Evolutionary conservation across 2,113 vertebrate species (phyloP).

Genomic region (human): DNA sequence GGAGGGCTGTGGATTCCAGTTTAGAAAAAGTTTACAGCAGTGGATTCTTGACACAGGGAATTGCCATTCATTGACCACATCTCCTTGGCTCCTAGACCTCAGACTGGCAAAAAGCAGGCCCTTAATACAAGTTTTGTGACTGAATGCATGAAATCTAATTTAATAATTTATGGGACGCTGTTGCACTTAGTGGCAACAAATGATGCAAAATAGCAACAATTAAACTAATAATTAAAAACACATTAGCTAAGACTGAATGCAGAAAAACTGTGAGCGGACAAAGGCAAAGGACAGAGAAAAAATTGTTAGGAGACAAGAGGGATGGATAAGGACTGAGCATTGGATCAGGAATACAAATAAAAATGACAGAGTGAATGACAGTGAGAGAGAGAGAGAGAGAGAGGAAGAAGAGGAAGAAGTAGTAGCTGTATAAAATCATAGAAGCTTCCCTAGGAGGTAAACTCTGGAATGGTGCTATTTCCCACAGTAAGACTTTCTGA

Average conservation of each 20-base stretch:
- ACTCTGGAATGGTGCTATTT: background rate
- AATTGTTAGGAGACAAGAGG: background rate
- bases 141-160: rapidly evolving
- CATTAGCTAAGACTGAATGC: background rate
- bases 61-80: background rate
- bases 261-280: background rate
- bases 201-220: background rate
- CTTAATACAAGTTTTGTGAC: background rate
- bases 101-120: too few relatives aligned
- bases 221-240: background rate
- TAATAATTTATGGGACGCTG: background rate
- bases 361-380: background rate
- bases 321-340: background rate
- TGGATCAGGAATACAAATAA: background rate
- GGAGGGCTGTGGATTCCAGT: background rate
- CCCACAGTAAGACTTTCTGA: background rate
- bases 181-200: too few relatives aligned
- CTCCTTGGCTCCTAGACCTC: background rate
- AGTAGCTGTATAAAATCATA: background rate
- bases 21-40: background rate
- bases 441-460: background rate
- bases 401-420: too few relatives aligned
- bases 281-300: background rate
- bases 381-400: too few relatives aligned
- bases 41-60: too few relatives aligned